Percentiles rank a stretch among this genome's conserved stretches.
phyloP scores from a whole-genome alignment of 2,888 invertebrate genomes.

The Thymelicus lineola region DNA sequence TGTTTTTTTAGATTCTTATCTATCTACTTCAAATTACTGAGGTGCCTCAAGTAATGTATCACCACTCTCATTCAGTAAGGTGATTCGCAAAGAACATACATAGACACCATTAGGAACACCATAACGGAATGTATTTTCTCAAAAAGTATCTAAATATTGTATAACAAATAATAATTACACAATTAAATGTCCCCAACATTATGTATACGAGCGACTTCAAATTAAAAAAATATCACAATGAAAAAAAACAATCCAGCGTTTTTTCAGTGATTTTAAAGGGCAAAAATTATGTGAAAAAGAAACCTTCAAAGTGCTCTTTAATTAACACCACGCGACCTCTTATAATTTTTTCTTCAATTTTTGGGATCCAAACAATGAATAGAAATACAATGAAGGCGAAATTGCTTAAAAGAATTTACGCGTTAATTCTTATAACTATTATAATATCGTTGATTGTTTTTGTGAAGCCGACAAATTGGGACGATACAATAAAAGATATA shows the following conservation, averaged over 20 bases:
- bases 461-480: conserved; percentile 55
- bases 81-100: background rate
- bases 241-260: conserved; percentile 22
- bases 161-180: background rate
- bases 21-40: background rate
- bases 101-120: no score
- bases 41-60: background rate
- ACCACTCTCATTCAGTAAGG: background rate
- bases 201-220: conserved; percentile 45
- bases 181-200: conserved; percentile 34
- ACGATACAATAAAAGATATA: conserved; percentile 53
- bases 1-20: background rate
- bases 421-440: conserved; percentile 48
- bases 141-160: no score
- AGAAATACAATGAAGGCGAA: conserved; percentile 45
- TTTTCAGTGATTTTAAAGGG: conserved; percentile 46
- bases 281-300: conserved; percentile 33
- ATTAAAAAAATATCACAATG: conserved; percentile 7
- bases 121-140: no score
- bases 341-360: conserved; percentile 52
- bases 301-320: conserved; percentile 46
- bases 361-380: conserved; percentile 56
- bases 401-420: conserved; percentile 51
- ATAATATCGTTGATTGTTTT: conserved; percentile 43
- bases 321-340: conserved; percentile 58